These are phyloP conservation scores for Pocillopora grandis DNA, from an alignment of 92 coral and sea anemone species.

Conservation along the genomic window DNA sequence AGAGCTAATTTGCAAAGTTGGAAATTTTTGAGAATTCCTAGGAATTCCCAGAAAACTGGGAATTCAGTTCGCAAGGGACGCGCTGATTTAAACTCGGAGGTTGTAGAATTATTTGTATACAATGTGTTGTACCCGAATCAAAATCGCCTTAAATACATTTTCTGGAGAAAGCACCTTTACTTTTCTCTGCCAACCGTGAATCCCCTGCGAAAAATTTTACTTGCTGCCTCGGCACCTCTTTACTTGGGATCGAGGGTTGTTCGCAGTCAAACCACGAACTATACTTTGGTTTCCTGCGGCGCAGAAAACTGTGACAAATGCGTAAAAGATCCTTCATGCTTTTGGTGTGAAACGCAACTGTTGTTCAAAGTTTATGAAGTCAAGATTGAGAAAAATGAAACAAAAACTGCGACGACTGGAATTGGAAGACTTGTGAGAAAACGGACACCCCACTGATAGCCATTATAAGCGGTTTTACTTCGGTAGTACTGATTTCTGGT, in stretches of 20 bases:
- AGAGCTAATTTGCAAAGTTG: too few species aligned
- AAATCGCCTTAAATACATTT: neutral
- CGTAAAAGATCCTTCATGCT: conserved; percentile 33
- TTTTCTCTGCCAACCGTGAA: neutral
- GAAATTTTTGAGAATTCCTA: too few species aligned
- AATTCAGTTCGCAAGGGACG: too few species aligned
- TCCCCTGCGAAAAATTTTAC: neutral
- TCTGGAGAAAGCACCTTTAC: neutral
- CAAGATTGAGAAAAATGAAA: neutral
- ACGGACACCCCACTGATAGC: neutral
- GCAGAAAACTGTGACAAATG: conserved; percentile 41
- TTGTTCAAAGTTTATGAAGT: conserved; percentile 17
- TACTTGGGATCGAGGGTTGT: neutral
- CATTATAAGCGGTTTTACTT: conserved; percentile 13
- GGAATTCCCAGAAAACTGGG: too few species aligned
- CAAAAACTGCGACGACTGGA: conserved; percentile 13
- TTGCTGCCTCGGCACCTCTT: neutral
- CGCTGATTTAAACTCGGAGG: conserved; percentile 32
- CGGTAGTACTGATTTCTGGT: conserved; percentile 27
- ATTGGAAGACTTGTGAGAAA: conserved; percentile 39
- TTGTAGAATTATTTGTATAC: conserved; percentile 18
- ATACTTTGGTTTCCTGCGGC: neutral
- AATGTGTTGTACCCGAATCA: neutral
- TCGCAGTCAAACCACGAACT: neutral
- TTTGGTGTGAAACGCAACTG: conserved; percentile 52